Evolutionary conservation across 2,888 invertebrate species (phyloP).

Genomic region (Deroplatys truncata): DNA sequence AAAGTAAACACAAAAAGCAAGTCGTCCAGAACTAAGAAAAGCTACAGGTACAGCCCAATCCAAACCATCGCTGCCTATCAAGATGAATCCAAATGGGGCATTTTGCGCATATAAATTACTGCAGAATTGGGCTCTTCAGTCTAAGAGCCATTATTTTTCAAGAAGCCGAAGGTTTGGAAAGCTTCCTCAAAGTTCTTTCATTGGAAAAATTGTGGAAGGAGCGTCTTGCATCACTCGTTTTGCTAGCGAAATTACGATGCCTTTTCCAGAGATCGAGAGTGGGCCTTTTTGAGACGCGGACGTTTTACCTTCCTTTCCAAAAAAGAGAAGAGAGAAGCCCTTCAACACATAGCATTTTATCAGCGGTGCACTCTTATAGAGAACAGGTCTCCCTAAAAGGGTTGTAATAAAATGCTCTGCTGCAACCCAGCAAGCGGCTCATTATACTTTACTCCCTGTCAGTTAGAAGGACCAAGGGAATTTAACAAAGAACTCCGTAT

Average conservation of each 20-base stretch:
- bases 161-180: neutral
- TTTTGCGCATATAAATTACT: neutral
- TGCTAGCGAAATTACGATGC: neutral
- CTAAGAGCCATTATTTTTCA: neutral
- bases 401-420: neutral
- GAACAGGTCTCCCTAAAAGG: neutral
- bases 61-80: too few relatives aligned
- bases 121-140: neutral
- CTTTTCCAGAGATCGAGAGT: neutral
- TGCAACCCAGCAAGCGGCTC: neutral
- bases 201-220: neutral
- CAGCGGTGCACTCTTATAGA: neutral
- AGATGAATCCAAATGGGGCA: neutral
- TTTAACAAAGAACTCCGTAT: neutral
- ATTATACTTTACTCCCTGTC: neutral
- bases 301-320: neutral
- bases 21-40: too few relatives aligned
- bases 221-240: neutral
- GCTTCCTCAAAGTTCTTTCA: too few relatives aligned
- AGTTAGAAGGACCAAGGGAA: neutral
- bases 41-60: too few relatives aligned
- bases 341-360: neutral
- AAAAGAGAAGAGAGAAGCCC: neutral
- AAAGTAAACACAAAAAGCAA: too few relatives aligned
- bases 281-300: neutral